Percentiles rank a stretch among this genome's conserved stretches.
phyloP scores from a whole-genome alignment of 2,888 invertebrate species.

The Pseudanteris insignis region DNA sequence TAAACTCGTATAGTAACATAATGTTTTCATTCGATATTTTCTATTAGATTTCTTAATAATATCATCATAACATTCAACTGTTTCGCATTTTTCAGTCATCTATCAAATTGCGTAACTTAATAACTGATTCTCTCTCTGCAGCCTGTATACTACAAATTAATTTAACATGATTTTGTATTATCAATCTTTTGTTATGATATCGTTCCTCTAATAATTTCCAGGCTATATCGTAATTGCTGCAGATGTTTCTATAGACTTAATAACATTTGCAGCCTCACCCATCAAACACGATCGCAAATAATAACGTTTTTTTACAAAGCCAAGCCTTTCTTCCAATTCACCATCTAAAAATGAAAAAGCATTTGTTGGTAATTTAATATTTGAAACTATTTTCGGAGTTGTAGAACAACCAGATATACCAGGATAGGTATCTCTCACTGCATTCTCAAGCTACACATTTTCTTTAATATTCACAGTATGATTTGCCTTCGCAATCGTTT shows the following conservation, averaged over 20 bases:
- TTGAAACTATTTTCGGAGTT: constrained; percentile 8
- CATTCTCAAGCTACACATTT: background rate
- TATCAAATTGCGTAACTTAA: constrained; percentile 10
- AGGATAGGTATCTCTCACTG: no score
- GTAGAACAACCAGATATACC: no score
- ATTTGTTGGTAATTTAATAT: constrained; percentile 15
- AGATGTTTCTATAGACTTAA: constrained; percentile 26
- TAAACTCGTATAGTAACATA: no score
- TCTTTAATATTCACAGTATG: constrained; percentile 2
- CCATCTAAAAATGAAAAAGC: constrained; percentile 8
- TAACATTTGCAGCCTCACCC: constrained; percentile 20
- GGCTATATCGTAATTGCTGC: constrained; percentile 21
- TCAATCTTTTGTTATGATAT: constrained; percentile 17
- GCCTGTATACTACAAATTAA: background rate
- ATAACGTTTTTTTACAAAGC: constrained; percentile 41
- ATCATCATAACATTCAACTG: constrained; percentile 18
- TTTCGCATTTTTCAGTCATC: constrained; percentile 1
- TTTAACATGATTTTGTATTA: constrained; percentile 2
- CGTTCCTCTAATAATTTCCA: constrained; percentile 15
- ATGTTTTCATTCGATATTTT: no score
- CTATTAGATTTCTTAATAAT: background rate
- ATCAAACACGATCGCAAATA: constrained; percentile 27
- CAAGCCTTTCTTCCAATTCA: constrained; percentile 14
- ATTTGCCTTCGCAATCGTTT: constrained; percentile 14
- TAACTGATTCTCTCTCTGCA: background rate